Evolutionary conservation across 2,888 invertebrate genomes (phyloP).

Genomic region (Lamproptera curius): DNA sequence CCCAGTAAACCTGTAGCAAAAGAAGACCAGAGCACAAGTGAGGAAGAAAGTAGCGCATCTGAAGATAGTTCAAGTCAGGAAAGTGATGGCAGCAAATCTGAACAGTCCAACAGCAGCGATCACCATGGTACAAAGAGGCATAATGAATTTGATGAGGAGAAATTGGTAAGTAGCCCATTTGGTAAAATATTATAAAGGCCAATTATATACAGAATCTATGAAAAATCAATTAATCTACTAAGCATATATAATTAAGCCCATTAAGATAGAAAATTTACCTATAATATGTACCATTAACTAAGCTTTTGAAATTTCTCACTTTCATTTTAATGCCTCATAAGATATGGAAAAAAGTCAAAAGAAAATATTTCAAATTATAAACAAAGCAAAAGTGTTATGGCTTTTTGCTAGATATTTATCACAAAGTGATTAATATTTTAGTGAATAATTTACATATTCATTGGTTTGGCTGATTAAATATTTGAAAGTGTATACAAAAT

Average conservation of each 20-base stretch:
- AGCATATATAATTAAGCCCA: background rate
- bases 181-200: background rate
- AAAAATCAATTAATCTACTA: background rate
- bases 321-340: background rate
- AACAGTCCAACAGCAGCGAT: slow-evolving; percentile 53
- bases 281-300: background rate
- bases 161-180: slow-evolving; percentile 54
- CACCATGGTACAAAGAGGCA: slow-evolving; percentile 48
- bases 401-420: too few species aligned
- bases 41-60: slow-evolving; percentile 51
- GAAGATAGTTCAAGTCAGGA: slow-evolving; percentile 58
- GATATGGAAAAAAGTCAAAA: background rate
- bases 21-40: slow-evolving; percentile 47
- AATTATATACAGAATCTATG: background rate
- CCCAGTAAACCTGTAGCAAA: slow-evolving; percentile 46
- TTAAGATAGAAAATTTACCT: background rate
- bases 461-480: too few species aligned
- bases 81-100: slow-evolving; percentile 59
- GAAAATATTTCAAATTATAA: too few species aligned
- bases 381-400: too few species aligned
- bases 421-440: too few species aligned
- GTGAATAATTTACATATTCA: too few species aligned
- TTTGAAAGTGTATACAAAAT: too few species aligned
- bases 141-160: slow-evolving; percentile 63
- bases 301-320: too few species aligned